phyloP scores from a whole-genome alignment of 2,797 vertebrate species.

The Protonibea diacanthus region DNA sequence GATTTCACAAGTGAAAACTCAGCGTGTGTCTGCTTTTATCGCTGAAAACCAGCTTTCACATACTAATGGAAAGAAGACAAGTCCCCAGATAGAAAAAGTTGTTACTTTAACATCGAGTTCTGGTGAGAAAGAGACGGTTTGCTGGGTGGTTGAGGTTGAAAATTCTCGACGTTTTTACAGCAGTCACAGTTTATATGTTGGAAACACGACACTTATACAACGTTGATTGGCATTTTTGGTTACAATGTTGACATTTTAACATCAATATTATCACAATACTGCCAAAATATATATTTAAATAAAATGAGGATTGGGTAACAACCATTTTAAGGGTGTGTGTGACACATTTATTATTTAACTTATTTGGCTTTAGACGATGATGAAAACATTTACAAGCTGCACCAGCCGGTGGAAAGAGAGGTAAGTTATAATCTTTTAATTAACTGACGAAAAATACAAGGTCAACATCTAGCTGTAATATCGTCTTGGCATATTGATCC shows the following conservation, averaged over 20 bases:
- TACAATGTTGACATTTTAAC: background rate
- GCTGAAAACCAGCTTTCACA: background rate
- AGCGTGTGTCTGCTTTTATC: slow-evolving; percentile 32
- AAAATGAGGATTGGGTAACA: background rate
- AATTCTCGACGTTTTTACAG: background rate
- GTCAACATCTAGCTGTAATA: background rate
- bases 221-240: no score
- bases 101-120: background rate
- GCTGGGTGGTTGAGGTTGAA: background rate
- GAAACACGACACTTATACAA: background rate
- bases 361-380: background rate
- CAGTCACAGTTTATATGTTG: background rate
- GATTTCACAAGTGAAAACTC: slow-evolving; percentile 15
- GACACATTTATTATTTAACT: background rate
- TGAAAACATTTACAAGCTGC: background rate
- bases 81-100: background rate
- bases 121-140: background rate
- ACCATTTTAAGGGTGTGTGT: background rate
- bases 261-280: background rate
- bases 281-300: background rate
- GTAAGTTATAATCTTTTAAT: background rate
- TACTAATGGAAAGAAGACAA: slow-evolving; percentile 5
- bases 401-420: background rate
- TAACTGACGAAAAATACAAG: background rate
- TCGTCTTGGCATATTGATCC: background rate